Conservation (phyloP, 2,113 vertebrate genomes). For the Centropus unirufus region DNA sequence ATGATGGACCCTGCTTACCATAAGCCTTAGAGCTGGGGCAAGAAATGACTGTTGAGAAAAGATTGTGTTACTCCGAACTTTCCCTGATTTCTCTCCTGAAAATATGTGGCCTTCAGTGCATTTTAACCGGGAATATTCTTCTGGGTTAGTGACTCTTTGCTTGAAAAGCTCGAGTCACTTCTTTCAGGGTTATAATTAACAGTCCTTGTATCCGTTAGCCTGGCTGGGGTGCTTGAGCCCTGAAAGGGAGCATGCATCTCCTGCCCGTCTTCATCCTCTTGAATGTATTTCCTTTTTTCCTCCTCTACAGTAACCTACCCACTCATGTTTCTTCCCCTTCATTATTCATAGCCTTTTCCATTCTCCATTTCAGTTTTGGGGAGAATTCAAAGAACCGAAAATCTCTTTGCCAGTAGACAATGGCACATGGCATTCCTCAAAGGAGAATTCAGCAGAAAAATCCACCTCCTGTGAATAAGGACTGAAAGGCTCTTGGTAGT, state of each 20-base stretch:
- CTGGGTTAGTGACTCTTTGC: background rate
- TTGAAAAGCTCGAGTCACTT: background rate
- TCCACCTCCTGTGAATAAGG: accelerated
- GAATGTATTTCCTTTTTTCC: background rate
- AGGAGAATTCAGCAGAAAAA: background rate
- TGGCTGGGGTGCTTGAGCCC: background rate
- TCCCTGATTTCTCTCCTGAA: background rate
- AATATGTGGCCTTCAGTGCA: background rate
- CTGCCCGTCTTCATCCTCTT: background rate
- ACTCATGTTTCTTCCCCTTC: accelerated
- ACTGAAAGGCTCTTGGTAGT: background rate
- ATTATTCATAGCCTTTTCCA: background rate
- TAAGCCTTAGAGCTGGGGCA: background rate
- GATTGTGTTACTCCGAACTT: background rate
- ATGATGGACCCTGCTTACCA: background rate
- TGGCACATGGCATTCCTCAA: accelerated
- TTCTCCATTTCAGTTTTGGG: background rate
- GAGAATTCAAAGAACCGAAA: background rate
- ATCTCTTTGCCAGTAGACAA: background rate
- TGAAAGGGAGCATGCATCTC: accelerated
- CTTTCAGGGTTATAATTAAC: background rate
- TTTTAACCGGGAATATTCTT: background rate
- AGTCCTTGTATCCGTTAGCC: background rate
- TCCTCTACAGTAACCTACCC: background rate
- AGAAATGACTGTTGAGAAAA: background rate